Base-by-base conservation (phyloP, 2,113 vertebrate genomes). In the Cricetomys ansorgei region DNA sequence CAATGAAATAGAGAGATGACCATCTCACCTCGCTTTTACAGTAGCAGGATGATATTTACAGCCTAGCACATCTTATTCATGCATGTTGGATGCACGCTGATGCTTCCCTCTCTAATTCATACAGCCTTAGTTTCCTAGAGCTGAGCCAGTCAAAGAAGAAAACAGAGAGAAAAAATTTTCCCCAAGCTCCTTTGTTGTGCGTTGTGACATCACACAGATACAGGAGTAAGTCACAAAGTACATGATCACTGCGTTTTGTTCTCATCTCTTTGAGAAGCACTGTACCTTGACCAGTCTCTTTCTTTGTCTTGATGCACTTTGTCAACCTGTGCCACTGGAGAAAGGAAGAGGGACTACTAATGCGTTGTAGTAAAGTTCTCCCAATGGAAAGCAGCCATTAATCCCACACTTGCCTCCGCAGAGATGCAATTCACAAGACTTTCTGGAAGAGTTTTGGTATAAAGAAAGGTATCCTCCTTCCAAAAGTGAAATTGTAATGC, bases 81-180 rank as follows among this genome's bases (percentile, higher is more conserved):
- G 2, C 55, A 87, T 29, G 31, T 1, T 13, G 48, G n/a, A 70
- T 29, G 16, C 15, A 25, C 7, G 23, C 43, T 64, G 70, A 53
- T 16, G 55, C 45, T 77, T 62, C 1, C 50, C 57, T 72, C 83
- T 83, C n/a, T 6, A 97, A 84, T 76, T 89, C n/a, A 64, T 89
- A 59, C 17, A 17, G 40, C 7, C 85, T 95, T 87, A 80, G 29
- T 88, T 92, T 97, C 83, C 77, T 31, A 77, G 19, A 45, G 15
- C 73, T 94, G 50, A 96, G 16, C 23, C 87, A 64, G 57, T 4
- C 64, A 80, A 84, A 59, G 25, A 76, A 97, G 80, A 62, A 91
- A 79, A 81, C 37, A 7, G n/a, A 80, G 64, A 53, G 23, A 43
- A 57, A 57, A 73, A 43, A 92, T 29, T 55, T 43, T 88, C 57